Conservation (phyloP, 2,113 vertebrate species). For the Brevimyrus niger region DNA sequence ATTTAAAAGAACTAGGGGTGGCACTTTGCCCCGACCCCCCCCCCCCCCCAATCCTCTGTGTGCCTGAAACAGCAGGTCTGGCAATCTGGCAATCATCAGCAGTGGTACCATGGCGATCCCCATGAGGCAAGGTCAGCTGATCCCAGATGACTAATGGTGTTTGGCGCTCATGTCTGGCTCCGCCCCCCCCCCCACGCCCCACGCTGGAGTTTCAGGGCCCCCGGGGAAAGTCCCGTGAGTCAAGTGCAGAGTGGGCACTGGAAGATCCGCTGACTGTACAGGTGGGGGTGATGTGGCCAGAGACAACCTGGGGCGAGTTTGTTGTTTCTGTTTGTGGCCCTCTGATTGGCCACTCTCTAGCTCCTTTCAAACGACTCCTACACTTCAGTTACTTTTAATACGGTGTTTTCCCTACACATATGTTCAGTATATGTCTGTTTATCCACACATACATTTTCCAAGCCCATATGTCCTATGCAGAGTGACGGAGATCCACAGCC, state of each 20-base stretch:
- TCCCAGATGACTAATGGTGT: background rate
- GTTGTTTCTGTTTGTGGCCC: background rate
- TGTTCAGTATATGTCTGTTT: background rate
- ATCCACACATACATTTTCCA: background rate
- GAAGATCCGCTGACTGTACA: background rate
- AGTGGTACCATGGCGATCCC: background rate
- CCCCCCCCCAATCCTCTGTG: background rate
- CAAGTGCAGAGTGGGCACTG: background rate
- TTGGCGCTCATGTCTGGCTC: background rate
- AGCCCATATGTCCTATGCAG: background rate
- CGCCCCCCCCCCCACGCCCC: background rate
- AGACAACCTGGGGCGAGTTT: background rate
- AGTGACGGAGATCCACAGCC: background rate
- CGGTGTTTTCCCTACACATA: background rate
- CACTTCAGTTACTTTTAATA: background rate
- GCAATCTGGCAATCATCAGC: background rate
- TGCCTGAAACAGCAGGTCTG: background rate
- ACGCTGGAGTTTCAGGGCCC: background rate
- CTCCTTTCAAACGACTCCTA: background rate
- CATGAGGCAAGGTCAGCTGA: background rate
- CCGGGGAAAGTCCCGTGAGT: background rate
- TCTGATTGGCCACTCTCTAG: background rate
- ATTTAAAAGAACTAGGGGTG: background rate
- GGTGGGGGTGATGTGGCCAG: background rate
- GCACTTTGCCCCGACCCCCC: background rate